phyloP scores from a whole-genome alignment of 2,113 vertebrate genomes.

The Podocnemis expansa region DNA sequence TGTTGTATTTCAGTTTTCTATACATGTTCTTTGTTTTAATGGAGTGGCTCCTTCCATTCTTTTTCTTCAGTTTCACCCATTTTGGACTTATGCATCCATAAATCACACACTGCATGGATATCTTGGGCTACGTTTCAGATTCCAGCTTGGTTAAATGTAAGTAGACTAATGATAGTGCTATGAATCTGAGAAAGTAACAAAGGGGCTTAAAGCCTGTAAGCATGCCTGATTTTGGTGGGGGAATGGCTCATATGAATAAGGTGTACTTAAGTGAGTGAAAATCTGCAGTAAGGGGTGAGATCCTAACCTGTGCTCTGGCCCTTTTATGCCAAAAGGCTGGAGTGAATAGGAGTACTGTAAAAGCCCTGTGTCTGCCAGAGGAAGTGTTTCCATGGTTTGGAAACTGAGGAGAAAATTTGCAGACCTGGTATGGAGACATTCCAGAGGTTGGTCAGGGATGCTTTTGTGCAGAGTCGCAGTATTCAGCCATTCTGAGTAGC shows the following conservation, averaged over 20 bases:
- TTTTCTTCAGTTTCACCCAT: constrained; percentile 45
- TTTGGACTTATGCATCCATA: not conserved
- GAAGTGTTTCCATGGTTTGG: not conserved
- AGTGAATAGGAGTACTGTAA: accelerated
- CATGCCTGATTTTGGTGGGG: not conserved
- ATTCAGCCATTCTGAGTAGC: not conserved
- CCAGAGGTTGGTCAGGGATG: not conserved
- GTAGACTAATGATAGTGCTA: not conserved
- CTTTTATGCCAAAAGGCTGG: not conserved
- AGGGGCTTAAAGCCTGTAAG: accelerated
- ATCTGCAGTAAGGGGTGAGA: not conserved
- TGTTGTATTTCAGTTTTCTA: constrained; percentile 58
- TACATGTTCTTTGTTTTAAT: constrained; percentile 42
- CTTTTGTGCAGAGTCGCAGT: not conserved
- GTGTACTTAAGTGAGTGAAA: not conserved
- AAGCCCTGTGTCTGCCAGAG: not conserved
- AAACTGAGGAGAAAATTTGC: not conserved
- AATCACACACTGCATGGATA: constrained; percentile 27
- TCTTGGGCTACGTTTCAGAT: constrained; percentile 3
- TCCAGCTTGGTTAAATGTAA: constrained; percentile 31
- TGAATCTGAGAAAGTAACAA: not conserved
- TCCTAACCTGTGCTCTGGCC: not conserved
- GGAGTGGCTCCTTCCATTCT: constrained; percentile 22
- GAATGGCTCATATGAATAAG: not conserved
- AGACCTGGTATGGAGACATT: not conserved